Base-by-base conservation (phyloP, 2,888 invertebrate genomes). In the Polyommatus icarus region DNA sequence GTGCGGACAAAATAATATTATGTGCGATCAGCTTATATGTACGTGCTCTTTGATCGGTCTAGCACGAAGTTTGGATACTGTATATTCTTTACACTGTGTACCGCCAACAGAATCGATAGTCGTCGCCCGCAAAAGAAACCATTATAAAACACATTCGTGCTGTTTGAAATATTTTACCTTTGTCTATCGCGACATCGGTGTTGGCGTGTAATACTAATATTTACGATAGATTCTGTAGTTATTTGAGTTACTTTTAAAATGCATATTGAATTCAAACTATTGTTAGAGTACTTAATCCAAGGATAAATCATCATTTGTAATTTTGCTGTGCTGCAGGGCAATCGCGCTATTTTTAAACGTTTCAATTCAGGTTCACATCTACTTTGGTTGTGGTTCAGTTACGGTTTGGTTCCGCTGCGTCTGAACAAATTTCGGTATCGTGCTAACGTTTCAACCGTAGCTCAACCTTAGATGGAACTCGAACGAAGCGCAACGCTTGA, bases 91-190 rank as follows among this genome's bases (percentile, higher is more conserved):
- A 18, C 18, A 54, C 18, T 54, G 18, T 54, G 54, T 18, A 90
- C 90, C 86, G 88, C 88, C 85, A 85, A 83, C 83, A 87, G 84
- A 92, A 92, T 92, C 92, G 91, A 92, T 91, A 91, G 79, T 79
- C 85, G 87, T 87, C 87, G 87, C 88, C 87, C 88, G 77, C 77
- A 76, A 79, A 79, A 80, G 79, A 79, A 77, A 32, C 67, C 67
- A 67, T 40, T 72, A 12, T 40, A 72, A 72, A 72, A 40, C 72
- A 72, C 72, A 72, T 40, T 72, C 72, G 40, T 72, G 71, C 10
- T n/a, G 36, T 77, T 78, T 76, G 76, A 32, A 67, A 40, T 72
- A 72, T 72, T 72, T 72, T 72, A 18, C 40, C 40, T 72, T 36
- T 72, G 72, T 72, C 72, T 72, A n/a, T 72, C 20, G 67, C 67